Evolutionary conservation across 2,113 vertebrate genomes (phyloP).

Genomic region (Coturnix japonica): DNA sequence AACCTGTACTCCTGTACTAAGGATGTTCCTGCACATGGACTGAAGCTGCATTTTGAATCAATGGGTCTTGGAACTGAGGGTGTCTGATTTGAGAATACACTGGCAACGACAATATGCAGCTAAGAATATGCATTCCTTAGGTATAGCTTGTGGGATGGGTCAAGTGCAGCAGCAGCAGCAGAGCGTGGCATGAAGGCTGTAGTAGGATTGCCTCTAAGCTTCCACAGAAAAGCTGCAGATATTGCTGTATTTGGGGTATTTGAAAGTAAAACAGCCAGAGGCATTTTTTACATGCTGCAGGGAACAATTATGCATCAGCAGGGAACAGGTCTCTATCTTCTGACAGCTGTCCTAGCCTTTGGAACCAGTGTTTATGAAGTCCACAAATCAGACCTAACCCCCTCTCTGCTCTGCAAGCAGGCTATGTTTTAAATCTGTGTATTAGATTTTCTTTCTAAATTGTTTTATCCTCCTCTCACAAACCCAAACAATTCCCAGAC

Average conservation of each 20-base stretch:
- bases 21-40: neutral
- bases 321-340: neutral
- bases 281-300: neutral
- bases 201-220: neutral
- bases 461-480: slow-evolving; percentile 63
- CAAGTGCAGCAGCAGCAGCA: neutral
- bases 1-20: neutral
- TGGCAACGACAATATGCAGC: neutral
- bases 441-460: slow-evolving; percentile 72
- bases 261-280: neutral
- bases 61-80: neutral
- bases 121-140: too few relatives aligned
- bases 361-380: neutral
- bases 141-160: neutral
- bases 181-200: neutral
- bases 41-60: neutral
- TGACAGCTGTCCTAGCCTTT: neutral
- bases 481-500: slow-evolving; percentile 79
- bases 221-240: neutral
- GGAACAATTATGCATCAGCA: slow-evolving; percentile 2
- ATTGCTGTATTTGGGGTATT: neutral
- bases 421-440: slow-evolving; percentile 41
- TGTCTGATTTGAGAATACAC: neutral
- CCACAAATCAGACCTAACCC: neutral
- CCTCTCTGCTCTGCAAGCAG: slow-evolving; percentile 12